Percentiles rank a stretch among this genome's conserved stretches.
These are phyloP conservation scores for Lophura nycthemera DNA, from an alignment of 2,113 vertebrate species.

Conservation along the genomic window DNA sequence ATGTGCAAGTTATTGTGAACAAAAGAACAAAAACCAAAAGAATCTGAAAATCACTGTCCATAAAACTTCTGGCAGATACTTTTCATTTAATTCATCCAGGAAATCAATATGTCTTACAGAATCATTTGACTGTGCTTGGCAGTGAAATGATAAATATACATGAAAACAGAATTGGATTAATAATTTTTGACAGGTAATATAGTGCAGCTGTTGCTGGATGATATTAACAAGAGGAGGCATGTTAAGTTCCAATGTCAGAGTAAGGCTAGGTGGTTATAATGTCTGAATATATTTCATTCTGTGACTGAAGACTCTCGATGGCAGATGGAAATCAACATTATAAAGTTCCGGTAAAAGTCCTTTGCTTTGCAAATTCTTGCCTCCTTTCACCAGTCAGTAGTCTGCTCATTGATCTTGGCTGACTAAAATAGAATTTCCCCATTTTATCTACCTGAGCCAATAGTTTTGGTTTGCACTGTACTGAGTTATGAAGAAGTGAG, in stretches of 20 bases:
- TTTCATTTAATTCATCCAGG: conserved; percentile 74
- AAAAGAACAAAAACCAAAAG: not conserved
- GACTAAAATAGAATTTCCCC: conserved; percentile 20
- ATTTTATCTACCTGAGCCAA: not conserved
- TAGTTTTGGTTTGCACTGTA: not conserved
- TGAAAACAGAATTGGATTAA: conserved; percentile 81
- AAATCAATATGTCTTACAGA: conserved; percentile 77
- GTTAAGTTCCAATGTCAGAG: conserved; percentile 63
- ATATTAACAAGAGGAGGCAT: conserved; percentile 80
- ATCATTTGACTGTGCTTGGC: conserved; percentile 70
- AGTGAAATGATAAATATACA: conserved; percentile 73
- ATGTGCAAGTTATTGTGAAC: not conserved
- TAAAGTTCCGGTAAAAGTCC: conserved; percentile 54
- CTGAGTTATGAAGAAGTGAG: not conserved
- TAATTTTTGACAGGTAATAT: conserved; percentile 81
- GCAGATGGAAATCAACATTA: conserved; percentile 42
- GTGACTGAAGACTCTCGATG: conserved; percentile 47
- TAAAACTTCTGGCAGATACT: conserved; percentile 54
- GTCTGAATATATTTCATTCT: conserved; percentile 58
- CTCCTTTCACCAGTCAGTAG: not conserved
- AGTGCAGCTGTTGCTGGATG: conserved; percentile 73
- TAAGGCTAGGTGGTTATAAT: conserved; percentile 45
- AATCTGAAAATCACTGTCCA: conserved; percentile 46
- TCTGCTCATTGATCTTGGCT: conserved; percentile 44
- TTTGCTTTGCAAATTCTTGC: conserved; percentile 65